Evolutionary conservation across 2,888 invertebrate genomes (phyloP).

Genomic region (Apamea epomidion): DNA sequence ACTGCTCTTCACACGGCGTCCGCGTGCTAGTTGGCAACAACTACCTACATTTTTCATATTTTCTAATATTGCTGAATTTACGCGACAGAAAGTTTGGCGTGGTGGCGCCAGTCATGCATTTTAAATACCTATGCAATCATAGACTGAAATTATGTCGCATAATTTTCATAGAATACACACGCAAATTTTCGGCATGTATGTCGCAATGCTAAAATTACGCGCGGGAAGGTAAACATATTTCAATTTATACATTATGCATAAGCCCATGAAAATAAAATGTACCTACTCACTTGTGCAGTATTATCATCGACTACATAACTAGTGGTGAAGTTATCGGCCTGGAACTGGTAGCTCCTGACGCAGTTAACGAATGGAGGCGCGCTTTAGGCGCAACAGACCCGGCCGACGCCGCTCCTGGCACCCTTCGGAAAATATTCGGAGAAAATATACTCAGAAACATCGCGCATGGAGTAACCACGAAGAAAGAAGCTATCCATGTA

Average conservation of each 20-base stretch:
- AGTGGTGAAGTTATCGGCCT: conserved; percentile 94
- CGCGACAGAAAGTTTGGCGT: neutral
- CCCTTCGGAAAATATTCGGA: conserved; percentile 92
- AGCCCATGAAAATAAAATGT: neutral
- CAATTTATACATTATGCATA: no score
- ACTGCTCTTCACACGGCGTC: neutral
- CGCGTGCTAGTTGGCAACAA: no score
- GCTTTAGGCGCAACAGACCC: conserved; percentile 92
- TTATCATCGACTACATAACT: conserved; percentile 92
- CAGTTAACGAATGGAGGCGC: conserved; percentile 91
- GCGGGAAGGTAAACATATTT: no score
- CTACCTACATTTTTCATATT: no score
- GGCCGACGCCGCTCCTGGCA: conserved; percentile 90
- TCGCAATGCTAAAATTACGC: no score
- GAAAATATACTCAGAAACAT: conserved; percentile 92
- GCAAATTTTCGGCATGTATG: neutral
- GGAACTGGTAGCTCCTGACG: conserved; percentile 93
- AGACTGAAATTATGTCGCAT: neutral
- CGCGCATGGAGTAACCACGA: conserved; percentile 93
- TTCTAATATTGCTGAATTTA: neutral
- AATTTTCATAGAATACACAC: neutral
- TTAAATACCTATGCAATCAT: no score
- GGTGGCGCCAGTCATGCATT: neutral
- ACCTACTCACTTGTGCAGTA: conserved; percentile 76
- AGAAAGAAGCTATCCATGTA: conserved; percentile 88